These are phyloP conservation scores for Scaptomyza reducta DNA, from an alignment of 2,888 invertebrate genomes.

Conservation along the genomic window DNA sequence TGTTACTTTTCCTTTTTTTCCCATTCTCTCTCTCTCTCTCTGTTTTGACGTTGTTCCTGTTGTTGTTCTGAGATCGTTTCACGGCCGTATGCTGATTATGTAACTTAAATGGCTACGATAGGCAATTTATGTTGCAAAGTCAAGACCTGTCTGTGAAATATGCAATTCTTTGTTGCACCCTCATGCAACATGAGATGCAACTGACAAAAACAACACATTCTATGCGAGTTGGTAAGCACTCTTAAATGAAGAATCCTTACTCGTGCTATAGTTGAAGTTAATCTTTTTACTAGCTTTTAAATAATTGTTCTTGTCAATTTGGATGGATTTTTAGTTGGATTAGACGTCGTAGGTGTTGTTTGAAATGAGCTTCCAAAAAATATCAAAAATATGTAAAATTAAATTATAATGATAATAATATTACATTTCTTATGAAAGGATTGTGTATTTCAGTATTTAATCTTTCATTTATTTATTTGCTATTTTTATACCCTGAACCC, in stretches of 20 bases:
- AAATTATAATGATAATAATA: too few relatives aligned
- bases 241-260: slow-evolving; percentile 1
- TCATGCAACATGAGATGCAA: slow-evolving; percentile 1
- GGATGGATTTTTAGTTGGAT: too few relatives aligned
- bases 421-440: too few relatives aligned
- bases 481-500: too few relatives aligned
- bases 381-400: too few relatives aligned
- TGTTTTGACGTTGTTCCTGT: slow-evolving; percentile 11
- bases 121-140: slow-evolving; percentile 6
- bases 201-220: background rate
- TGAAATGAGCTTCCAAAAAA: too few relatives aligned
- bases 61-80: slow-evolving; percentile 46
- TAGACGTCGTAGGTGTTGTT: too few relatives aligned
- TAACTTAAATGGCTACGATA: slow-evolving; percentile 43
- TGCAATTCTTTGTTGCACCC: slow-evolving; percentile 16
- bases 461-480: too few relatives aligned
- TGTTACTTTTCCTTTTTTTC: slow-evolving; percentile 57
- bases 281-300: background rate
- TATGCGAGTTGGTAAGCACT: background rate
- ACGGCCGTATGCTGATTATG: slow-evolving; percentile 39
- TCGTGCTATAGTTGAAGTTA: background rate
- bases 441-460: too few relatives aligned
- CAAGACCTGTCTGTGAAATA: slow-evolving; percentile 20
- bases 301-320: too few relatives aligned
- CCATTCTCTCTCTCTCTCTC: slow-evolving; percentile 21